Evolutionary conservation across 2,113 vertebrate genomes (phyloP).

Genomic region (Archocentrus centrarchus): DNA sequence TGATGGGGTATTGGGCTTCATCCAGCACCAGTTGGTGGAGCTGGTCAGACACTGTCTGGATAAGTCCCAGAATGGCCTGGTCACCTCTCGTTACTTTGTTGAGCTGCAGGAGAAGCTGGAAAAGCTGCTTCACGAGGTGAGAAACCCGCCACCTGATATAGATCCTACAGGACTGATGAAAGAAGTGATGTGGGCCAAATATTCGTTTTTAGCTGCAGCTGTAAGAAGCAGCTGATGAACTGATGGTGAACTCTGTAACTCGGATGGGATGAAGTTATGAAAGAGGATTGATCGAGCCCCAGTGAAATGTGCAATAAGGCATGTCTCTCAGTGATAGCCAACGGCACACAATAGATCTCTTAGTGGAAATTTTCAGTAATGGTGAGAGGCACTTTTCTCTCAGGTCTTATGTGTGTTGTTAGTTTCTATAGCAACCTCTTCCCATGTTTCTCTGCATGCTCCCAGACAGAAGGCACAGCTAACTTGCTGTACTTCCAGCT

Average conservation of each 20-base stretch:
- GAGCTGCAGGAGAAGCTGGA: conserved; percentile 98
- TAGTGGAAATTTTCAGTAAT: conserved; percentile 41
- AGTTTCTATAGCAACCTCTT: conserved; percentile 76
- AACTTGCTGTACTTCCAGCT: conserved; percentile 69
- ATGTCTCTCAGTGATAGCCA: conserved; percentile 16
- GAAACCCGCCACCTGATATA: conserved; percentile 9
- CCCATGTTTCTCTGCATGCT: conserved; percentile 48
- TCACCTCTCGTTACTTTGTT: conserved; percentile 95
- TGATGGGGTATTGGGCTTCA: conserved; percentile 95
- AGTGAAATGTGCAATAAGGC: conserved; percentile 8
- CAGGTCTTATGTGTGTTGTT: conserved; percentile 54
- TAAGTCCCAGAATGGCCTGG: conserved; percentile 90
- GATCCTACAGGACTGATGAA: not conserved
- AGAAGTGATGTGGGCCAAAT: not conserved
- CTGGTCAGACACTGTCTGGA: conserved; percentile 95
- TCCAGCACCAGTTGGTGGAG: conserved; percentile 97
- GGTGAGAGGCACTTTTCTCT: conserved; percentile 50
- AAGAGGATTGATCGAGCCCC: conserved; percentile 29
- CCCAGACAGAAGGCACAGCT: conserved; percentile 71
- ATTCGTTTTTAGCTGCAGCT: not conserved
- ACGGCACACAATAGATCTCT: conserved; percentile 21
- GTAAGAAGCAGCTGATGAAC: conserved; percentile 6
- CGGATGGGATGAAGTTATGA: conserved; percentile 20
- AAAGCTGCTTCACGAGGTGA: conserved; percentile 92
- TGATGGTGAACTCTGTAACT: conserved; percentile 4